These are phyloP conservation scores for Microtus oregoni DNA, from an alignment of 2,113 vertebrate species.

Conservation along the genomic window DNA sequence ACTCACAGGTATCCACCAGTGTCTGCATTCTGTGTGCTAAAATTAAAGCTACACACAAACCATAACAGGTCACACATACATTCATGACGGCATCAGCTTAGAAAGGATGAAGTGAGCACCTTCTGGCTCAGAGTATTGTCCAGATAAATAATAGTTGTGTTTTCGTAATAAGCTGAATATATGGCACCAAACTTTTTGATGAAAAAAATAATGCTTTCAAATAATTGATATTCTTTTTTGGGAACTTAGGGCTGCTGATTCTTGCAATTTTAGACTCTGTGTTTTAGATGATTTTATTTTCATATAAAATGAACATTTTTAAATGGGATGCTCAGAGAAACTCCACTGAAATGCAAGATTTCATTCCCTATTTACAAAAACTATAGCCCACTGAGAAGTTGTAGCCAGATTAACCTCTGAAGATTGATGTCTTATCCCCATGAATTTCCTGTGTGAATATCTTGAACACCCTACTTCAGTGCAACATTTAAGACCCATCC, in stretches of 20 bases:
- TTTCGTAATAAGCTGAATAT: background rate
- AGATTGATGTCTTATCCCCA: background rate
- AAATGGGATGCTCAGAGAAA: background rate
- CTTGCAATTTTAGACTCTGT: background rate
- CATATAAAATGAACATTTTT: background rate
- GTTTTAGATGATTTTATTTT: background rate
- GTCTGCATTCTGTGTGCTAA: background rate
- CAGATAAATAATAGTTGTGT: background rate
- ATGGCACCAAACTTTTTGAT: background rate
- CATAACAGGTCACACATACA: background rate
- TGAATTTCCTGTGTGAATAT: background rate
- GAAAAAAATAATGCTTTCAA: background rate
- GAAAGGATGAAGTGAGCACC: background rate
- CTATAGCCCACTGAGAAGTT: background rate
- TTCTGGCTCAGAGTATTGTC: background rate
- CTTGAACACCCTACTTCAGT: background rate
- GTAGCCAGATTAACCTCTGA: background rate
- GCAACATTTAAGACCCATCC: background rate
- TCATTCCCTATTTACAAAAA: background rate
- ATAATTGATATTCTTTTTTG: background rate
- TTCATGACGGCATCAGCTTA: background rate
- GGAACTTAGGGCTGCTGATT: background rate
- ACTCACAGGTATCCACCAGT: background rate
- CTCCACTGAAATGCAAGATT: background rate
- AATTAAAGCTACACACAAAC: background rate